Evolutionary conservation across 1,140 invertebrate genomes (phyloP), one percentile per base, ranked within the genome.

Genomic region (Pomacea maculata): DNA sequence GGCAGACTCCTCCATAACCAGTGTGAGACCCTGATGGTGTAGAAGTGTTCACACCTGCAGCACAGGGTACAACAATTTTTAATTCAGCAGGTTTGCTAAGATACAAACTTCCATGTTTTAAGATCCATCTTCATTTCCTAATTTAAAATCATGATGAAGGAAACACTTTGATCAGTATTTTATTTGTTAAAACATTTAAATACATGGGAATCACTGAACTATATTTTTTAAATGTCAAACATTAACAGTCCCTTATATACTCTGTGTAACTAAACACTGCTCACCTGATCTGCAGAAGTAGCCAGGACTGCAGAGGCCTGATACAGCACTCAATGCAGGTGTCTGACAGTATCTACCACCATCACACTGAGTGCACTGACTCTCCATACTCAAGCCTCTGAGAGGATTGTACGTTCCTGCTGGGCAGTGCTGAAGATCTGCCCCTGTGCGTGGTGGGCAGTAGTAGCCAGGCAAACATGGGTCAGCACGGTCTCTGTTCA

Each of bases 241-340:
- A 70, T 15, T 11, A 70, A n/a, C 12, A n/a, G 6, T n/a, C 12
- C 12, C 11, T 21, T 15, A 14, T 70, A 11, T 25, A 12, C 11
- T 70, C 67, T 25, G 67, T 21, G 11, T 70, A 57, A 21, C 71
- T 73, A 12, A 29, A 34, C 55, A 78, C 19, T 54, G 55, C 82
- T 80, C 77, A 90, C 90, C 90, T 76, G 78, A 79, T 74, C 80
- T 86, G 85, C 90, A 91, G 83, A 87, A 91, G 79, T 89, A 90
- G 63, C 89, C 89, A 77, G 84, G 84, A 61, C 75, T 55, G 82
- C 90, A 91, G 34, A 83, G 78, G 34, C 88, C 89, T 45, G 83
- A 84, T 8, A 85, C 81, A 74, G 78, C 80, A 7, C 82, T 75
- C 76, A 85, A 82, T 10, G 82, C 88, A 19, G 86, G 85, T 7